Evolutionary conservation across 2,888 invertebrate genomes (phyloP), one percentile per base, ranked within the genome.

Genomic region (Cryptosula pallasiana): DNA sequence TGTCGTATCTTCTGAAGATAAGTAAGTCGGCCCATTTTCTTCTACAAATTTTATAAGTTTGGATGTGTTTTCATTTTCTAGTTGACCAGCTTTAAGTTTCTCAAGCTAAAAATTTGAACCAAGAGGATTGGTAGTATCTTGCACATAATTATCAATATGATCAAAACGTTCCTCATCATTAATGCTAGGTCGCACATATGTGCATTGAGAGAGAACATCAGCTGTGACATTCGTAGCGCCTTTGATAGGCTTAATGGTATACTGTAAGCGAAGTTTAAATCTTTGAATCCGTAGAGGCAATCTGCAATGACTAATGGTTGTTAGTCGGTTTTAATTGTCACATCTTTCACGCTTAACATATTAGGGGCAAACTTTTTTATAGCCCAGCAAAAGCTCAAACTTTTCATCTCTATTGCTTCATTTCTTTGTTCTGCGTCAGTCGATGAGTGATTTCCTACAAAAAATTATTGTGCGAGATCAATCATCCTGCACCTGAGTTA

Each of bases 321-420:
- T 63, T 79, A 78, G 69, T 78, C 78, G n/a, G 76, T 73, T 63
- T 76, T 71, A 1, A 76, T 73, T 25, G 58, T 72, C n/a, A 78
- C 73, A 0, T 3, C 27, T 71, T 71, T 72, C 63, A 63, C 32
- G 1, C 77, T 75, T 70, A 77, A 78, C 2, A 77, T 69, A 29
- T 75, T 76, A 25, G 75, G 73, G 32, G 75, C 75, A 72, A 79
- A 79, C 20, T 73, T 58, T 29, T 75, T 73, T 2, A 74, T 73
- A 20, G 76, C 77, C 73, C 73, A 76, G 0, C 78, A 55, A 2
- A 77, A 71, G 0, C 75, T 76, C 34, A 74, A 73, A 55, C 75
- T 69, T 69, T 78, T 76, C 29, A 75, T 73, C 69, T 77, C 76
- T 5, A 78, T 78, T 58, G 77, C 76, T 9, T 75, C 76, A 71